Percentiles rank a stretch among this genome's conserved stretches.
Conservation (phyloP, 2,797 vertebrate species). For the Tauraco hartlaubi region DNA sequence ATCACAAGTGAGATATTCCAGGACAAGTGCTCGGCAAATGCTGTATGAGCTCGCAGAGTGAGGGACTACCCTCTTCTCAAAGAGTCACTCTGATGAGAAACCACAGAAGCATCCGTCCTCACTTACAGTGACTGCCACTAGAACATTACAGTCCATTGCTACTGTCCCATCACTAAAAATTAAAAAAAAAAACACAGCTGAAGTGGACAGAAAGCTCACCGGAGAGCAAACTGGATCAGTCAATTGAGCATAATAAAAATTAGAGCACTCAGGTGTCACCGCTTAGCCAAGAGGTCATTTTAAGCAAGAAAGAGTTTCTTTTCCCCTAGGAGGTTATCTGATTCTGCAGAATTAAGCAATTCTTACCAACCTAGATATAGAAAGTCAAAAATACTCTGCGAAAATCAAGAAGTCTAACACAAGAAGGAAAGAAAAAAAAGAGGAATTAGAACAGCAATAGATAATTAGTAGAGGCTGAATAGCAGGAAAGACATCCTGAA, state of each 20-base stretch:
- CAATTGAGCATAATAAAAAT: rapidly evolving
- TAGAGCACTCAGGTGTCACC: rapidly evolving
- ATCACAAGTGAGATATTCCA: not conserved
- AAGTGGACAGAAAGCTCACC: not conserved
- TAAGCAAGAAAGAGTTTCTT: not conserved
- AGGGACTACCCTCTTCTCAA: not conserved
- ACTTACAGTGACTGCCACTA: no score
- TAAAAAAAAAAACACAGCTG: no score
- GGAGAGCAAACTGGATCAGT: not conserved
- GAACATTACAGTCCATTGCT: rapidly evolving
- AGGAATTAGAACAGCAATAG: not conserved
- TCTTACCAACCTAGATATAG: not conserved
- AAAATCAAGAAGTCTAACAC: not conserved
- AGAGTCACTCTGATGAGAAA: not conserved
- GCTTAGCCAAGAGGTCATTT: not conserved
- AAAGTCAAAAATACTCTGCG: not conserved
- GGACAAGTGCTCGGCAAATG: not conserved
- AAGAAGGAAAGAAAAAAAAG: not conserved
- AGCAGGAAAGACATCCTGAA: constrained; percentile 36
- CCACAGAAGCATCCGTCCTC: not conserved
- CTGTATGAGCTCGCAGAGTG: not conserved
- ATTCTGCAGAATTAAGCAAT: not conserved
- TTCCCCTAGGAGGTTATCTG: not conserved
- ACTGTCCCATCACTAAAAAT: not conserved
- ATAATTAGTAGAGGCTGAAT: not conserved